Conservation (phyloP, 2,797 vertebrate genomes). For the Gambelia wislizenii region DNA sequence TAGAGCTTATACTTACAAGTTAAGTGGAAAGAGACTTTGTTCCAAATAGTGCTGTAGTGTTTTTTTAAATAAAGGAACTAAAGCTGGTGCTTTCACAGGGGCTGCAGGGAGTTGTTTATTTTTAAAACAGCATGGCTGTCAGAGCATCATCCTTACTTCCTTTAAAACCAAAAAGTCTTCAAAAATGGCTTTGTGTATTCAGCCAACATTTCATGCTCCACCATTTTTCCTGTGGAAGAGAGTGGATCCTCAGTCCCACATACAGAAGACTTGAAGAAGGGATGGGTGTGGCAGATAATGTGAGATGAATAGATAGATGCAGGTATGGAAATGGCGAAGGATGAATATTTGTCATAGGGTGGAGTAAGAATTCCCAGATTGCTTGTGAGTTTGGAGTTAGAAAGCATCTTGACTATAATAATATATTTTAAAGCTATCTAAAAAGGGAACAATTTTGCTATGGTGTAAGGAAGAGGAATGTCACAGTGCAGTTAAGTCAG, state of each 20-base stretch:
- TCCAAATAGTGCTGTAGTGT: neutral
- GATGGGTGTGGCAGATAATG: neutral
- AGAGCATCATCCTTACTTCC: neutral
- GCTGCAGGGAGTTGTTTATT: neutral
- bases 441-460: neutral
- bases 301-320: neutral
- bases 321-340: neutral
- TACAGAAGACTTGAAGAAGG: neutral
- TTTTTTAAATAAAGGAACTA: constrained; percentile 16
- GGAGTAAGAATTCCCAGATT: neutral
- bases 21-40: neutral
- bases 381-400: neutral
- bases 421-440: neutral
- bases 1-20: constrained; percentile 29
- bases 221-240: neutral
- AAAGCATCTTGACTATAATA: neutral
- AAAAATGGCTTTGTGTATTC: neutral
- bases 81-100: neutral
- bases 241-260: neutral
- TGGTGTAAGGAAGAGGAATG: neutral
- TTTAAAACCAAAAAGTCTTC: neutral
- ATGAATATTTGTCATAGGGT: neutral
- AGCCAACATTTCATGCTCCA: neutral
- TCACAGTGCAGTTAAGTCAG: neutral
- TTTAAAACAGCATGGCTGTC: neutral